These are phyloP conservation scores for Pagrus major DNA, from an alignment of 2,113 vertebrate genomes.

Conservation along the genomic window DNA sequence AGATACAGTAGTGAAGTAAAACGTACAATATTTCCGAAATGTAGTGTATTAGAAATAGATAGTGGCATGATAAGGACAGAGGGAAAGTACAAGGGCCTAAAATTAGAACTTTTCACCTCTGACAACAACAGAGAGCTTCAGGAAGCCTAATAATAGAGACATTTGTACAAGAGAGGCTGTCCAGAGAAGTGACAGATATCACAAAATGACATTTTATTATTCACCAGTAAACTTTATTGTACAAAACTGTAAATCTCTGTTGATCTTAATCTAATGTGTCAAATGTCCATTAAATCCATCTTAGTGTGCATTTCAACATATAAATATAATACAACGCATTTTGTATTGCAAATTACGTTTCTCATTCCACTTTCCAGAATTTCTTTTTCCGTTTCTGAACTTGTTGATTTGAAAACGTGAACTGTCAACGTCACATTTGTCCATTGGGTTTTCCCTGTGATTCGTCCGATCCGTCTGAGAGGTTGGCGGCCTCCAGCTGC, in stretches of 20 bases:
- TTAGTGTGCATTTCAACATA: conserved; percentile 28
- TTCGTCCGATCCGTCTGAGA: conserved; percentile 51
- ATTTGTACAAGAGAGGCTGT: not conserved
- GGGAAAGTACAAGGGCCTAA: no score
- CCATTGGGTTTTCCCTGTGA: conserved; percentile 56
- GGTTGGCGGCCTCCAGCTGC: conserved; percentile 55
- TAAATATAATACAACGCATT: conserved; percentile 48
- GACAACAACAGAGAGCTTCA: no score
- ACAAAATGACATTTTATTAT: conserved; percentile 1
- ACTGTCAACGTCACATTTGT: conserved; percentile 48
- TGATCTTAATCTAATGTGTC: conserved; percentile 19
- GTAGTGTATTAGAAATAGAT: not conserved
- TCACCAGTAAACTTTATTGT: conserved; percentile 54
- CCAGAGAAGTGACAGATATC: not conserved
- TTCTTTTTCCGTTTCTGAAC: not conserved
- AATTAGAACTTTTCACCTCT: no score
- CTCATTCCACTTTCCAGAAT: not conserved
- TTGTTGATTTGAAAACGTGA: not conserved
- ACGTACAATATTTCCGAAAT: not conserved
- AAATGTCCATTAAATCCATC: conserved; percentile 26
- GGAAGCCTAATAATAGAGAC: not conserved
- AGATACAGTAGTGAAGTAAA: no score
- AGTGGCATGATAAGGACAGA: not conserved
- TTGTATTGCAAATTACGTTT: not conserved
- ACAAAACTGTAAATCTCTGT: conserved; percentile 58